A percentile compares a stretch with the other conserved stretches of the same genome.
phyloP scores from a whole-genome alignment of 2,797 vertebrate genomes.

The Mormyrops boulengeri region DNA sequence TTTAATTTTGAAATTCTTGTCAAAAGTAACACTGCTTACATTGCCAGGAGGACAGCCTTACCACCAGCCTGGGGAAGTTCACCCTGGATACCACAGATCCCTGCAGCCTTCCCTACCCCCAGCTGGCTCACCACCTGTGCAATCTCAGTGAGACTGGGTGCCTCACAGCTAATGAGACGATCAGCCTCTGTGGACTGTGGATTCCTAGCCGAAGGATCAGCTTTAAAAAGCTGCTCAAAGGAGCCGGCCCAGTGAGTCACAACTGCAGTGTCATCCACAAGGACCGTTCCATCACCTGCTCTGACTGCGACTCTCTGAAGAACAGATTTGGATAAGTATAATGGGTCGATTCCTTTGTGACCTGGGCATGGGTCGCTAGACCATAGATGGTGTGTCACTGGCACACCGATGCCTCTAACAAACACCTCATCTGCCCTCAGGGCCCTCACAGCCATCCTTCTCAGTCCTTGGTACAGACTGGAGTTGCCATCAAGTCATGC shows the following conservation, averaged over 20 bases:
- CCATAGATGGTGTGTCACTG: not conserved
- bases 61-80: not conserved
- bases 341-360: not conserved
- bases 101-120: not conserved
- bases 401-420: not conserved
- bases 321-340: not conserved
- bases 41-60: not conserved
- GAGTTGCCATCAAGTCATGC: not conserved
- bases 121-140: not conserved
- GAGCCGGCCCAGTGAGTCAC: not conserved
- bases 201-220: not conserved
- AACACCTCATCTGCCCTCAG: not conserved
- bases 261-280: not conserved
- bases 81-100: not conserved
- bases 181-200: not conserved
- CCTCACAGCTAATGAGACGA: not conserved
- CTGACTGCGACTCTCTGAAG: not conserved
- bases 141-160: not conserved
- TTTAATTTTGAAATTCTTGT: not conserved
- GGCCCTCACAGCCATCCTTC: not conserved
- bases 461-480: not conserved
- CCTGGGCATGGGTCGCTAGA: not conserved
- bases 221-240: not conserved
- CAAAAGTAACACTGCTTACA: not conserved
- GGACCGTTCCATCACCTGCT: not conserved